These are phyloP conservation scores for Coturnix japonica DNA, from an alignment of 2,113 vertebrate genomes.

Conservation along the genomic window DNA sequence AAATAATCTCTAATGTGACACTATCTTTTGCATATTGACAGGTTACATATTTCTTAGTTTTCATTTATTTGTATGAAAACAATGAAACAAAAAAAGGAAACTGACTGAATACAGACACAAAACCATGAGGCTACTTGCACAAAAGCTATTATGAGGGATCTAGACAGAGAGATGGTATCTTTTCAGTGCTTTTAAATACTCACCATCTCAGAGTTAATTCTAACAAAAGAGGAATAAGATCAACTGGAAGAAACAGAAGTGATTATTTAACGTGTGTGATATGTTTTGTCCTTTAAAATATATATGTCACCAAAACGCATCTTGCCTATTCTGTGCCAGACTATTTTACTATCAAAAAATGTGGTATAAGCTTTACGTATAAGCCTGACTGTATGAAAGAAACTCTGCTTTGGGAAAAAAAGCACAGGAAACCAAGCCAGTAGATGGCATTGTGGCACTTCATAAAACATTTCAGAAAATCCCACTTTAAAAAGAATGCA, in stretches of 20 bases:
- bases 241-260: background rate
- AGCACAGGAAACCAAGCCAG: conserved; percentile 33
- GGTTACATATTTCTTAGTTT: background rate
- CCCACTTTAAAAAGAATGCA: conserved; percentile 27
- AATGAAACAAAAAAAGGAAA: background rate
- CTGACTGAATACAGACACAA: background rate
- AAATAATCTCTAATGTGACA: background rate
- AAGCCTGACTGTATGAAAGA: background rate
- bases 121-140: background rate
- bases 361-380: background rate
- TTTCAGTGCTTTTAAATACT: background rate
- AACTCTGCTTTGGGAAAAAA: background rate
- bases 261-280: background rate
- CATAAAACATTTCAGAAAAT: conserved; percentile 46
- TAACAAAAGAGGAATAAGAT: background rate
- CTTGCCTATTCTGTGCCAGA: background rate
- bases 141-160: background rate
- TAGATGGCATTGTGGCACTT: conserved; percentile 79
- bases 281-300: background rate
- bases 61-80: background rate
- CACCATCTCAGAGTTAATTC: background rate
- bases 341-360: conserved; percentile 9
- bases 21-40: background rate
- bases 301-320: background rate
- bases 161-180: background rate